Evolutionary conservation across 2,888 invertebrate genomes (phyloP).

Genomic region (Campopleginae sp.): DNA sequence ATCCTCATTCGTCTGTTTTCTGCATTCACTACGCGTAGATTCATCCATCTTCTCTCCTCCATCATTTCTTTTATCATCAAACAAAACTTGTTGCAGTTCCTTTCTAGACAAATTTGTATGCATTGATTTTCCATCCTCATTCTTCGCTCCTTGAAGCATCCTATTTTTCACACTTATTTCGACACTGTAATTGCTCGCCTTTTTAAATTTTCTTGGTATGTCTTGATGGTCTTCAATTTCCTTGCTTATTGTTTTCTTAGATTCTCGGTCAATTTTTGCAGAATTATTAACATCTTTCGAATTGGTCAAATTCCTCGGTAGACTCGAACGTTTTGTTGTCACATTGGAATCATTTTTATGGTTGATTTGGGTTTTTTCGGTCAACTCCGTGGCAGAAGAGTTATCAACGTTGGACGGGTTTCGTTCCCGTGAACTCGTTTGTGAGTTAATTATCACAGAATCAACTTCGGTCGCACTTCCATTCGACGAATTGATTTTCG

Average conservation of each 20-base stretch:
- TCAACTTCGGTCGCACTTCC: neutral
- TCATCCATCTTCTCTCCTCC: neutral
- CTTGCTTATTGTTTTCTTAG: neutral
- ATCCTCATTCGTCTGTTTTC: neutral
- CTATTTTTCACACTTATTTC: neutral
- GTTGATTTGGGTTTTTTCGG: neutral
- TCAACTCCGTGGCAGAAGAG: neutral
- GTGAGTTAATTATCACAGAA: slow-evolving; percentile 2
- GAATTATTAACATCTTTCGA: neutral
- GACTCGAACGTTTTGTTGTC: neutral
- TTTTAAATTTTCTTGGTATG: neutral
- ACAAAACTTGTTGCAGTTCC: neutral
- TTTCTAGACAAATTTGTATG: neutral
- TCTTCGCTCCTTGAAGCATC: neutral
- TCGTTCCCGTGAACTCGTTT: slow-evolving; percentile 3
- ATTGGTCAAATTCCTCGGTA: neutral
- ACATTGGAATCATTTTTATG: neutral
- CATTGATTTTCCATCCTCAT: neutral
- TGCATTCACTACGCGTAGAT: neutral
- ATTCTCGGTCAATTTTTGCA: neutral
- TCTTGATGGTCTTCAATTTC: neutral
- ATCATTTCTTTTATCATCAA: neutral
- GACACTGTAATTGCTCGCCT: neutral
- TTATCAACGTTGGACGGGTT: neutral
- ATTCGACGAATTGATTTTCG: slow-evolving; percentile 7